Percentiles rank a stretch among this genome's conserved stretches.
Evolutionary conservation across 2,888 invertebrate species (phyloP).

Genomic region (Andrena fulva): DNA sequence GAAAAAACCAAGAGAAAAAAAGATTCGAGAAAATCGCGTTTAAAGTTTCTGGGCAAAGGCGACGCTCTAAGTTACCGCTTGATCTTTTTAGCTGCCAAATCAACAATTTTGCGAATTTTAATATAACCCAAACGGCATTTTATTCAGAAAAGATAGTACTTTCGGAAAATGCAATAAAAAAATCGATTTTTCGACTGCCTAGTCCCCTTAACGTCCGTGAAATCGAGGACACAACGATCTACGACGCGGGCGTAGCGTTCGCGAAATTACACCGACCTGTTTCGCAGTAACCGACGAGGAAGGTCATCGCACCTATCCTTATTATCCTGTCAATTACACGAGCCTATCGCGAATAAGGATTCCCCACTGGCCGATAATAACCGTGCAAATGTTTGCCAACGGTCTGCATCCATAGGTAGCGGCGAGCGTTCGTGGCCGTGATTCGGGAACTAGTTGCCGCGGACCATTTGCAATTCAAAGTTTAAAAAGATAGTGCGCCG

Average conservation of each 20-base stretch:
- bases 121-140: too few species aligned
- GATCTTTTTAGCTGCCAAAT: too few species aligned
- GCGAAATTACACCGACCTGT: slow-evolving; percentile 31
- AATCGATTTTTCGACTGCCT: too few species aligned
- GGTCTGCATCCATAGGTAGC: slow-evolving; percentile 30
- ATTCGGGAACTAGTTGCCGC: slow-evolving; percentile 42
- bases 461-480: slow-evolving; percentile 61
- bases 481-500: slow-evolving; percentile 47
- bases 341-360: slow-evolving; percentile 31
- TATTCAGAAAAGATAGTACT: too few species aligned
- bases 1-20: too few species aligned
- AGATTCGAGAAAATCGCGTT: too few species aligned
- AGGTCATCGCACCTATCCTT: slow-evolving; percentile 39
- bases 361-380: slow-evolving; percentile 47
- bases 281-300: slow-evolving; percentile 12
- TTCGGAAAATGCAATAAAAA: too few species aligned
- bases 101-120: too few species aligned
- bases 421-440: slow-evolving; percentile 21
- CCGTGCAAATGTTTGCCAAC: slow-evolving; percentile 52
- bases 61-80: too few species aligned
- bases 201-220: neutral
- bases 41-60: too few species aligned
- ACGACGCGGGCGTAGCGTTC: slow-evolving; percentile 18
- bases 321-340: slow-evolving; percentile 50
- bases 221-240: slow-evolving; percentile 31